A percentile compares a stretch with the other conserved stretches of the same genome.
Conservation (phyloP, 2,888 invertebrate genomes). For the Dicroscelio sp. region DNA sequence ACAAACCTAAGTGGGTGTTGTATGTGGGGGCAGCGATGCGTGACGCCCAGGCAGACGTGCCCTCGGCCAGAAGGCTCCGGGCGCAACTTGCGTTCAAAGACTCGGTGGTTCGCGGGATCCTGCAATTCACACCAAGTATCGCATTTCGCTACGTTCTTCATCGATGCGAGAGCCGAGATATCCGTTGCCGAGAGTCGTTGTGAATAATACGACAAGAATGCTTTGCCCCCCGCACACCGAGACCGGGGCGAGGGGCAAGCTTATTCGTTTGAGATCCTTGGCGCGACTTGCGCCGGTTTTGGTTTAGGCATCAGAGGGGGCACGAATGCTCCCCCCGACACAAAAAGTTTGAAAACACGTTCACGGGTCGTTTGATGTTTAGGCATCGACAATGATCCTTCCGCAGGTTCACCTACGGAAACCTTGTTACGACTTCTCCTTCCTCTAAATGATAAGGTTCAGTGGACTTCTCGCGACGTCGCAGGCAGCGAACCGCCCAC, state of each 20-base stretch:
- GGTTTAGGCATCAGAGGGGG: neutral
- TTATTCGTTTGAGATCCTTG: neutral
- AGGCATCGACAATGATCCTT: slow-evolving; percentile 91
- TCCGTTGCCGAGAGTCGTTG: slow-evolving; percentile 92
- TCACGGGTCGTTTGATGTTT: slow-evolving; percentile 39
- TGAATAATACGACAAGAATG: slow-evolving; percentile 91
- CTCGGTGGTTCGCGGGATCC: slow-evolving; percentile 92
- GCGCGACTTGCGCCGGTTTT: neutral
- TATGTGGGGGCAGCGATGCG: slow-evolving; percentile 88
- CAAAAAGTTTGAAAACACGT: neutral
- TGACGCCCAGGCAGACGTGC: slow-evolving; percentile 92
- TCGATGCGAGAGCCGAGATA: slow-evolving; percentile 91
- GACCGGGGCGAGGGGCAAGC: neutral
- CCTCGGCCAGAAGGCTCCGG: slow-evolving; percentile 92
- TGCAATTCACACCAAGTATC: slow-evolving; percentile 91
- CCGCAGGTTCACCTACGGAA: slow-evolving; percentile 94
- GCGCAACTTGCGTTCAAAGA: slow-evolving; percentile 93
- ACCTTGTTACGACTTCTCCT: slow-evolving; percentile 94
- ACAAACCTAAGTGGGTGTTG: slow-evolving; percentile 43
- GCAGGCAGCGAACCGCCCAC: slow-evolving; percentile 89
- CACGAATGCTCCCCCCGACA: too few relatives aligned
- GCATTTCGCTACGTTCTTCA: slow-evolving; percentile 91
- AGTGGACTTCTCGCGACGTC: slow-evolving; percentile 92
- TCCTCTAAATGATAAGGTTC: slow-evolving; percentile 93
- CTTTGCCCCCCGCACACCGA: neutral